These are phyloP conservation scores for Octopus sinensis DNA, from an alignment of 1,140 invertebrate species.

Conservation along the genomic window DNA sequence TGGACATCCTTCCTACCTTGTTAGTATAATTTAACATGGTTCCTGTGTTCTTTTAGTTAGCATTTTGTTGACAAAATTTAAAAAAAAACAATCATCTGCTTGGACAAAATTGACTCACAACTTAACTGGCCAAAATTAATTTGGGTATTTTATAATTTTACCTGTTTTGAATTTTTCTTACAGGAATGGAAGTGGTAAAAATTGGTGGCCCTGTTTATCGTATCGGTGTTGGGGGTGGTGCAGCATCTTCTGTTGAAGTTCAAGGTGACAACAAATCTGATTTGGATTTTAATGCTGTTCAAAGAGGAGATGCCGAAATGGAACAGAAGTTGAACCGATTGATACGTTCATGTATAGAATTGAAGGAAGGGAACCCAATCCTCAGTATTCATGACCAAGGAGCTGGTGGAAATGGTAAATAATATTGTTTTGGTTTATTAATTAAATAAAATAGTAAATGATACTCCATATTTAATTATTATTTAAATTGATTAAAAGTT, in stretches of 20 bases:
- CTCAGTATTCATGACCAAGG: slow-evolving; percentile 93
- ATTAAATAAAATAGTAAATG: too few species aligned
- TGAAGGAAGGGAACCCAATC: slow-evolving; percentile 80
- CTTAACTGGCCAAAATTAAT: too few species aligned
- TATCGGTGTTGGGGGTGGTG: slow-evolving; percentile 94
- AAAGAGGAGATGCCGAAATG: slow-evolving; percentile 97
- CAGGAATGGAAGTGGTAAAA: slow-evolving; percentile 73
- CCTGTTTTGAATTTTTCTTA: background rate
- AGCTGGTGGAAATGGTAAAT: slow-evolving; percentile 88
- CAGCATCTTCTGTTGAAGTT: slow-evolving; percentile 91
- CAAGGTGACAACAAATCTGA: slow-evolving; percentile 80
- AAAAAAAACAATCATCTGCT: too few species aligned
- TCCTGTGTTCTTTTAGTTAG: too few species aligned
- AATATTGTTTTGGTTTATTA: too few species aligned
- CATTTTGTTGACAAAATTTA: too few species aligned
- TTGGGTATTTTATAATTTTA: too few species aligned
- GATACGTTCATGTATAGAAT: slow-evolving; percentile 86
- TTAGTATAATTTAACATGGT: too few species aligned
- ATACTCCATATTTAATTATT: too few species aligned
- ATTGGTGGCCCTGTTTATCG: slow-evolving; percentile 91
- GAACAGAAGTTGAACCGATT: slow-evolving; percentile 94
- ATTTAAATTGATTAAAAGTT: too few species aligned
- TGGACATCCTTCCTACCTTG: too few species aligned
- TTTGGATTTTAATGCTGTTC: slow-evolving; percentile 93
- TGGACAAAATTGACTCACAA: too few species aligned